Evolutionary conservation across 2,888 invertebrate genomes (phyloP).

Genomic region (Drosophila aldrichi): DNA sequence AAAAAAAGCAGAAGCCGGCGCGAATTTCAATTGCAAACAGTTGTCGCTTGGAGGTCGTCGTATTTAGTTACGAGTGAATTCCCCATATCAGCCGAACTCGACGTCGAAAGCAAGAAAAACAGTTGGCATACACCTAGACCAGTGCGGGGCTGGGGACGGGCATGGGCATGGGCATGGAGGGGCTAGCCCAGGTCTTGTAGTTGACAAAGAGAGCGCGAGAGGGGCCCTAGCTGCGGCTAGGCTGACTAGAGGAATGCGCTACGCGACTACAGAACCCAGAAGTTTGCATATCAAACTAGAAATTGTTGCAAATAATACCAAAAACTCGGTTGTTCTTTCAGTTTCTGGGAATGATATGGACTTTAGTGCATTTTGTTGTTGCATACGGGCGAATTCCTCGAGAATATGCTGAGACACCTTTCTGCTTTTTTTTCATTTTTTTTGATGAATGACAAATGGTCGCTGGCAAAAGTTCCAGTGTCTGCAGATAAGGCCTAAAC

Average conservation of each 20-base stretch:
- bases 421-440: not conserved
- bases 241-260: conserved; percentile 4
- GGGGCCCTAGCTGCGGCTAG: not conserved
- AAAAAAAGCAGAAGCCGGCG: conserved; percentile 27
- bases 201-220: not conserved
- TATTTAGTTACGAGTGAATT: conserved; percentile 59
- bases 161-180: not conserved
- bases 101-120: not conserved
- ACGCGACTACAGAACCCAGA: too few relatives aligned
- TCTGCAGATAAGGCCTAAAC: not conserved
- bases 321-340: not conserved
- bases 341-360: not conserved
- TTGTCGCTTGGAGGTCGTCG: conserved; percentile 65
- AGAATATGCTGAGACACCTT: not conserved
- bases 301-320: not conserved
- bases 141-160: not conserved
- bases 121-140: conserved; percentile 9
- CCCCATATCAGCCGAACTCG: conserved; percentile 51
- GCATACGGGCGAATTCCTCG: not conserved
- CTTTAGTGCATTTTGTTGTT: not conserved
- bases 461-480: not conserved
- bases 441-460: not conserved
- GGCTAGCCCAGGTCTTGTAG: not conserved
- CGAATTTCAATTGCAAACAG: conserved; percentile 71
- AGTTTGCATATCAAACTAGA: not conserved